Evolutionary conservation across 2,113 vertebrate genomes (phyloP).

Genomic region (Nannobrachium achirus): DNA sequence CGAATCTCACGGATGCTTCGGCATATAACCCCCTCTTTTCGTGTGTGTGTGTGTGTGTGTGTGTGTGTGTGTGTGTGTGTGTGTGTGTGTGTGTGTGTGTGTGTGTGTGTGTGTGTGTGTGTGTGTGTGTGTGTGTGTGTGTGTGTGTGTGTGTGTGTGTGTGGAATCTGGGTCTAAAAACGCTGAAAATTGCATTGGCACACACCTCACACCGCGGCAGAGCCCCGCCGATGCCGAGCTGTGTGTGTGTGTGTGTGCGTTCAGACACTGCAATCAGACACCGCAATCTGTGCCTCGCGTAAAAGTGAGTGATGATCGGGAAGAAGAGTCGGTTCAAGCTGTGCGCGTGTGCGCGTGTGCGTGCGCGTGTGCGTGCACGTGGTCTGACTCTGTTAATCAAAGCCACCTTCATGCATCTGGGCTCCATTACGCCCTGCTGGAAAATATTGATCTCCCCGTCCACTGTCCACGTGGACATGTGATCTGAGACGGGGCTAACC

Average conservation of each 20-base stretch:
- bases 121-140: too few species aligned
- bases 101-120: too few species aligned
- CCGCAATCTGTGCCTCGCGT: slow-evolving; percentile 58
- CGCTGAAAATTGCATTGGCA: slow-evolving; percentile 61
- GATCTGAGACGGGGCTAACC: slow-evolving; percentile 26
- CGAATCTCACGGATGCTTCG: slow-evolving; percentile 34
- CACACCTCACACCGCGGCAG: slow-evolving; percentile 22
- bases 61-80: too few species aligned
- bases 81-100: too few species aligned
- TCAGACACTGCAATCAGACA: slow-evolving; percentile 61
- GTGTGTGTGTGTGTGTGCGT: slow-evolving; percentile 2
- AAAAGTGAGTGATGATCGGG: slow-evolving; percentile 59
- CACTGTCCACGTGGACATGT: slow-evolving; percentile 32
- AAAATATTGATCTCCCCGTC: slow-evolving; percentile 63
- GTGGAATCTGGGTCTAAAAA: slow-evolving; percentile 52
- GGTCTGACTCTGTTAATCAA: slow-evolving; percentile 71
- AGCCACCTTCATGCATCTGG: slow-evolving; percentile 64
- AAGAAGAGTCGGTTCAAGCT: slow-evolving; percentile 50
- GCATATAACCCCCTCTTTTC: slow-evolving; percentile 28
- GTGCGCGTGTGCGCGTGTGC: slow-evolving; percentile 25
- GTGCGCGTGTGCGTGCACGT: neutral
- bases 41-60: too few species aligned
- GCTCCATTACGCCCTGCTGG: slow-evolving; percentile 64
- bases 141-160: too few species aligned
- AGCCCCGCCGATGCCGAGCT: slow-evolving; percentile 27